Conservation (phyloP, 2,113 vertebrate species). For the Abramis brama region DNA sequence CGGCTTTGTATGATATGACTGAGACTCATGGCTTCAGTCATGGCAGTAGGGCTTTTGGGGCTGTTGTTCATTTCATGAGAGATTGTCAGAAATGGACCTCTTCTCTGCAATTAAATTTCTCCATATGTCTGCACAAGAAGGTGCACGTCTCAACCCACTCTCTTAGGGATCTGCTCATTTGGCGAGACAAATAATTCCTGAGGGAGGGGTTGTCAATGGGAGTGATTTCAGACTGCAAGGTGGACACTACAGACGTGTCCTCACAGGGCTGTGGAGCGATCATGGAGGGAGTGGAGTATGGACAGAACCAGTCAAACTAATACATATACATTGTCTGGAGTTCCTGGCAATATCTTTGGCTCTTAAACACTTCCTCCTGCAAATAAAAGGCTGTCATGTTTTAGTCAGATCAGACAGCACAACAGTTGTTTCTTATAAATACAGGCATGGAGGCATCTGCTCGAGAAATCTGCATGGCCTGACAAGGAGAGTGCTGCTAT, state of each 20-base stretch:
- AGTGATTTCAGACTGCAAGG: neutral
- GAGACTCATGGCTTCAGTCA: neutral
- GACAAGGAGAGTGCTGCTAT: neutral
- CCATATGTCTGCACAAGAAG: neutral
- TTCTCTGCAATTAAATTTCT: neutral
- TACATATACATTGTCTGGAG: neutral
- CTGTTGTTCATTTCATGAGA: neutral
- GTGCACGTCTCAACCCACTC: neutral
- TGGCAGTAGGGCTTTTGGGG: neutral
- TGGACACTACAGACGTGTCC: neutral
- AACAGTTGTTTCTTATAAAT: neutral
- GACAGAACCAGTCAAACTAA: neutral
- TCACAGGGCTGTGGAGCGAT: neutral
- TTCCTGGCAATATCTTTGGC: neutral
- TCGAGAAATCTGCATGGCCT: neutral
- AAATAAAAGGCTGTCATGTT: neutral
- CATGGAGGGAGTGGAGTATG: neutral
- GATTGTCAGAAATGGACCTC: neutral
- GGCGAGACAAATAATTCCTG: neutral
- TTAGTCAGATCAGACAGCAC: neutral
- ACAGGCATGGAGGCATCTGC: neutral
- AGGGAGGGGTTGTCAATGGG: neutral
- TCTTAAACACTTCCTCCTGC: neutral
- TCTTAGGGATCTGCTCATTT: neutral
- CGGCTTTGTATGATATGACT: neutral